These are phyloP conservation scores for Nephrotoma guestfalica DNA, from an alignment of 2,888 invertebrate genomes.

Conservation along the genomic window DNA sequence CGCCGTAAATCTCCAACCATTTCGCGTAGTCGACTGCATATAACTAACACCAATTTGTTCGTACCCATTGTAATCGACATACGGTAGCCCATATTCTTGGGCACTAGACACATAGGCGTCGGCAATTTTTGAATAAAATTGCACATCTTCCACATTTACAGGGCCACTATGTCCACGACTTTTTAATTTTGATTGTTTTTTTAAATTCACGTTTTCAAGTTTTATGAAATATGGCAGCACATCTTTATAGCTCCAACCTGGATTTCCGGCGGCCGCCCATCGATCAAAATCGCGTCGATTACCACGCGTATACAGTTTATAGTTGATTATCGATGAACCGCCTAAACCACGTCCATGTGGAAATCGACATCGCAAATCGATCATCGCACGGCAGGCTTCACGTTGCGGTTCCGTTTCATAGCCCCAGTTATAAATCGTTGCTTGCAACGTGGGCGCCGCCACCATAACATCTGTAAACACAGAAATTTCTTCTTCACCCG, in stretches of 20 bases:
- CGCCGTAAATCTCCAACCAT: slow-evolving; percentile 35
- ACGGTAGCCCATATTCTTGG: slow-evolving; percentile 35
- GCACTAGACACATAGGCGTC: slow-evolving; percentile 43
- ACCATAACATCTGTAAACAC: slow-evolving; percentile 38
- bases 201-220: slow-evolving; percentile 18
- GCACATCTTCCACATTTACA: slow-evolving; percentile 24
- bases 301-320: slow-evolving; percentile 21
- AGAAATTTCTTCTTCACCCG: slow-evolving; percentile 32
- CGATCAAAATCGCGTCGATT: slow-evolving; percentile 17
- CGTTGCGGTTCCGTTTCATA: slow-evolving; percentile 42
- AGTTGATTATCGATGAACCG: slow-evolving; percentile 17
- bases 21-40: slow-evolving; percentile 36
- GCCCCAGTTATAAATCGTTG: slow-evolving; percentile 44
- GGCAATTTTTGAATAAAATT: slow-evolving; percentile 32
- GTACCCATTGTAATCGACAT: slow-evolving; percentile 25
- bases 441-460: slow-evolving; percentile 37
- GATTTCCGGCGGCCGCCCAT: slow-evolving; percentile 17
- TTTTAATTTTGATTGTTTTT: slow-evolving; percentile 16
- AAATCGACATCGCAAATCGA: slow-evolving; percentile 30
- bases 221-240: slow-evolving; percentile 23
- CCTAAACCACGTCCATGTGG: slow-evolving; percentile 19
- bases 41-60: slow-evolving; percentile 37
- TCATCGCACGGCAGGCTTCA: slow-evolving; percentile 34
- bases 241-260: slow-evolving; percentile 33
- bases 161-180: slow-evolving; percentile 28